phyloP scores from a whole-genome alignment of 1,140 invertebrate species.

The Geopemphigus sp. region DNA sequence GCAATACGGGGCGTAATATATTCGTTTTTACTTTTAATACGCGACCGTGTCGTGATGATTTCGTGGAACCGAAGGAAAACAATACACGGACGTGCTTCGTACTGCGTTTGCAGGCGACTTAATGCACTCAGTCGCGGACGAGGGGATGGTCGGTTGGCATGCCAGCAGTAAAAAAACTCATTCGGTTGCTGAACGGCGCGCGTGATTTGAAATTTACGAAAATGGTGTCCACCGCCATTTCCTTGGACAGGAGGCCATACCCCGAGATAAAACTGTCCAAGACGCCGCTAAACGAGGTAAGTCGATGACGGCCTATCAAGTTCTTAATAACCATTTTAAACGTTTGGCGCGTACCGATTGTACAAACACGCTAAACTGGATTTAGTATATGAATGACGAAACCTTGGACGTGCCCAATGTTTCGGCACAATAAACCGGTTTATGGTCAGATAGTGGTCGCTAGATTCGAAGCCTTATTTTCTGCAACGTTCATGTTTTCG shows the following conservation, averaged over 20 bases:
- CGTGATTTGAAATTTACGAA: background rate
- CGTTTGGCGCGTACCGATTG: too few species aligned
- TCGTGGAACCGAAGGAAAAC: background rate
- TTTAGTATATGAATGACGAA: background rate
- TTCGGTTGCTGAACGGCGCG: background rate
- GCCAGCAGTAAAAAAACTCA: slow-evolving; percentile 1
- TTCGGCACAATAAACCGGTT: slow-evolving; percentile 3
- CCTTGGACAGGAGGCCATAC: slow-evolving; percentile 16
- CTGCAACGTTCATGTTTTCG: background rate
- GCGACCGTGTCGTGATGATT: background rate
- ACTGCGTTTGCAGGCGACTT: background rate
- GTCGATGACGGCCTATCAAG: background rate
- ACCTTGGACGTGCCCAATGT: slow-evolving; percentile 16
- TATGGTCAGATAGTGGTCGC: too few species aligned
- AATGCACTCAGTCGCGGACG: background rate
- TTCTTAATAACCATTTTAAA: background rate
- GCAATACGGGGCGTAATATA: background rate
- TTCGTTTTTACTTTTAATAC: background rate
- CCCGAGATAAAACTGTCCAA: slow-evolving; percentile 7
- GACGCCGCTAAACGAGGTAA: slow-evolving; percentile 21
- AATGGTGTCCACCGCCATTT: slow-evolving; percentile 21
- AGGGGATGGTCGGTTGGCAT: background rate
- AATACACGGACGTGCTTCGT: background rate
- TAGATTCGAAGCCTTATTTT: background rate
- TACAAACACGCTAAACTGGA: slow-evolving; percentile 8